Evolutionary conservation across 2,888 invertebrate genomes (phyloP), one percentile per base, ranked within the genome.

Genomic region (Leptopilina myrica): DNA sequence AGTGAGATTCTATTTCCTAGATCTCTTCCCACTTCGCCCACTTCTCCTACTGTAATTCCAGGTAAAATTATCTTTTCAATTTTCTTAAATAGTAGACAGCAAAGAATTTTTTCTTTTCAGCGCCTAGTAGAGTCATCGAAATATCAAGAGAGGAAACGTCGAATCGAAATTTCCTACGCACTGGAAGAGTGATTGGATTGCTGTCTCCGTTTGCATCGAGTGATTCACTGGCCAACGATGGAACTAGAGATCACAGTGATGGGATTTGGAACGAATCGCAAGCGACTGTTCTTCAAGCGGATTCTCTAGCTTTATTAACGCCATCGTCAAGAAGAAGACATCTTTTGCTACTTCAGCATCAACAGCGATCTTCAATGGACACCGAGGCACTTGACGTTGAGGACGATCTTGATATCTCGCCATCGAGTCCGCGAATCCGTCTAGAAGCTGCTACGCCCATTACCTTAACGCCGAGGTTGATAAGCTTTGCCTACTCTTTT

Each of bases 191-290:
- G 26, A 83, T 85, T 66, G 89, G 88, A 5, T 81, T 87, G 85
- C 93, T 94, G 85, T 95, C 96, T 6, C 95, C 95, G 8, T 96
- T 96, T 91, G 96, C 96, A 73, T 97, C 97, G 53, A 96, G 95
- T 86, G 97, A 97, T 91, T 97, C 97, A 12, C 92, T 97, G 83
- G 95, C 96, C n/a, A 96, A 96, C 85, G 96, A 96, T 89, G 92
- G 93, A 76, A 95, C 94, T 14, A 93, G 96, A 88, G 97, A 97
- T 90, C 96, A 97, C 91, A 97, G 97, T 69, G 97, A 97, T 89
- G 96, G 96, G 76, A 95, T 96, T 88, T 97, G 97, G 97, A 97
- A 97, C 92, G 97, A 97, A 92, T 97, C 97, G 12, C 97, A 97
- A 92, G 95, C 96, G 9, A 97, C 97, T 0, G 96, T 97, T 15